phyloP scores from a whole-genome alignment of 2,113 vertebrate genomes.

The Heloderma charlesbogerti region DNA sequence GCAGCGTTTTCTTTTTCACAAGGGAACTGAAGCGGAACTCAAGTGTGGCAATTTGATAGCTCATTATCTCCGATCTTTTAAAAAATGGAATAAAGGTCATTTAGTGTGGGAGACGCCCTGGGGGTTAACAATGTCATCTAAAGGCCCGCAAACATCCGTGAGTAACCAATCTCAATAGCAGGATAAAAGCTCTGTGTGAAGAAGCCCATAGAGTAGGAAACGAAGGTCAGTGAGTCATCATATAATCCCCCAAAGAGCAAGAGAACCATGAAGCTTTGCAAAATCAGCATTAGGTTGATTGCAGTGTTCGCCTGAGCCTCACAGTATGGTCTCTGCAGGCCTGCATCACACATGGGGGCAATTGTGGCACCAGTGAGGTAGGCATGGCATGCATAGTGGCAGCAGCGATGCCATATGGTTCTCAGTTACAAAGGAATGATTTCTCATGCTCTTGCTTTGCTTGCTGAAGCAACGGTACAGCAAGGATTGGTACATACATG shows the following conservation, averaged over 20 bases:
- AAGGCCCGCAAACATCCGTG: too few species aligned
- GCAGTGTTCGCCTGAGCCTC: neutral
- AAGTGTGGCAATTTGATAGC: too few species aligned
- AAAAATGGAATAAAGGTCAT: too few species aligned
- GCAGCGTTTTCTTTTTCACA: too few species aligned
- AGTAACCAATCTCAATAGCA: too few species aligned
- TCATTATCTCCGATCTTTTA: too few species aligned
- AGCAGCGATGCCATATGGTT: too few species aligned
- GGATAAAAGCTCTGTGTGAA: too few species aligned
- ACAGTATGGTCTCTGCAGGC: neutral
- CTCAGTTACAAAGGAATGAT: neutral
- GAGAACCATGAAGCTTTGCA: neutral
- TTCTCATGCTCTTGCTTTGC: neutral
- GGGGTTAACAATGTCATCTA: too few species aligned
- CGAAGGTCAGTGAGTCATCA: neutral
- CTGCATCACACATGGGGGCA: neutral
- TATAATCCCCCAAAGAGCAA: neutral
- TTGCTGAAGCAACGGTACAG: neutral
- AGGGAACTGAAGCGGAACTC: too few species aligned
- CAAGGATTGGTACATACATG: neutral
- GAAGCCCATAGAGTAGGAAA: slow-evolving; percentile 25
- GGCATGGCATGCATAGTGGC: neutral
- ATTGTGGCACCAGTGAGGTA: neutral
- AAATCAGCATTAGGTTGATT: neutral
- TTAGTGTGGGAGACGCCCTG: too few species aligned